These are phyloP conservation scores for Conopomorpha cramerella DNA, from an alignment of 1,140 invertebrate species.

Conservation along the genomic window DNA sequence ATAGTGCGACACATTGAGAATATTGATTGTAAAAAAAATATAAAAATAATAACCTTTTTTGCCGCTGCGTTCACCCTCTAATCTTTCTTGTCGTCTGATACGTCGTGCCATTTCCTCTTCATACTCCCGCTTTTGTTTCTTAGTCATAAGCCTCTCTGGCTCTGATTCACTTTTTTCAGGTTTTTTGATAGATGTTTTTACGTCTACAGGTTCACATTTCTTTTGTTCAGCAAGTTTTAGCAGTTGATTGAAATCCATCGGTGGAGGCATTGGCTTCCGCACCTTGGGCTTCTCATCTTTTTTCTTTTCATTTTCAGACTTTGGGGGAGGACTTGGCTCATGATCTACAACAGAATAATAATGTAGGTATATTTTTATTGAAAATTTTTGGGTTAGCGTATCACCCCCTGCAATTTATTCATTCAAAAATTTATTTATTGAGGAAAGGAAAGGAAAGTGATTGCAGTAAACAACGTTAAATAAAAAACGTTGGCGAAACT, in stretches of 20 bases:
- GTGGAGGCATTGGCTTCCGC: conserved; percentile 64
- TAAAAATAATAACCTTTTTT: conserved; percentile 19
- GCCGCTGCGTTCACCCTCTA: conserved; percentile 29
- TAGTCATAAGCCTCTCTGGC: conserved; percentile 74
- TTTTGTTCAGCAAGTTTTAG: conserved; percentile 83
- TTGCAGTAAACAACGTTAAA: no score
- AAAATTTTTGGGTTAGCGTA: no score
- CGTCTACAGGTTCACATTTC: conserved; percentile 73
- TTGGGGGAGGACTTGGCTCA: conserved; percentile 33
- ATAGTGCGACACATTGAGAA: no score
- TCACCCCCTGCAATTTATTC: no score
- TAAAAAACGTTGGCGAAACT: no score
- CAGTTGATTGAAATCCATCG: conserved; percentile 74
- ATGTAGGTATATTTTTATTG: no score
- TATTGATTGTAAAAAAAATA: no score
- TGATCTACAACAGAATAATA: conserved; percentile 16
- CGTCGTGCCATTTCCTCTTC: conserved; percentile 63
- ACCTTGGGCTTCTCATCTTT: conserved; percentile 62
- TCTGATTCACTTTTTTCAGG: conserved; percentile 62
- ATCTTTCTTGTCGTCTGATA: conserved; percentile 32
- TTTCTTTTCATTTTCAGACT: conserved; percentile 52
- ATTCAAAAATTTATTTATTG: no score
- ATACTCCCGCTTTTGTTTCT: conserved; percentile 77
- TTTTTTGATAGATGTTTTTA: conserved; percentile 64
- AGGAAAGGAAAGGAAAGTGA: no score